These are phyloP conservation scores for Melieria crassipennis DNA, from an alignment of 2,888 invertebrate species.

Conservation along the genomic window DNA sequence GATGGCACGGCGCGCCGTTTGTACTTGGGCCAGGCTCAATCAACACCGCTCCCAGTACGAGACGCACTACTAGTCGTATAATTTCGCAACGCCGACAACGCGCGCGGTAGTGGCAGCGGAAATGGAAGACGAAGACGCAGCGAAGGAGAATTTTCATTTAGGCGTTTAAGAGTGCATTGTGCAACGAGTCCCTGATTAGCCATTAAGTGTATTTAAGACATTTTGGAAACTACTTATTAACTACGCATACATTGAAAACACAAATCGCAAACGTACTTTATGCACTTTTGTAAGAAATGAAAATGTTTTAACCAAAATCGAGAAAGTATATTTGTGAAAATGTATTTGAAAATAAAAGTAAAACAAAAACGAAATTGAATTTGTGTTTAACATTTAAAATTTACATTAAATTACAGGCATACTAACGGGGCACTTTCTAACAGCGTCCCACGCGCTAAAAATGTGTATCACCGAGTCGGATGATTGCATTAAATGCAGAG, in stretches of 20 bases:
- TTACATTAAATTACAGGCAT: too few relatives aligned
- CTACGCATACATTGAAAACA: constrained; percentile 5
- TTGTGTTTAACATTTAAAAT: too few relatives aligned
- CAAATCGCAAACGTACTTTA: constrained; percentile 11
- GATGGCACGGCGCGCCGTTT: constrained; percentile 14
- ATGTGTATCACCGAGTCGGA: too few relatives aligned
- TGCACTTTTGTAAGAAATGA: constrained; percentile 6
- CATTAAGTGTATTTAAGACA: constrained; percentile 44
- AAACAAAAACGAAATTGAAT: too few relatives aligned
- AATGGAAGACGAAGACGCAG: background rate
- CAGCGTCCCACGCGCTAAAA: too few relatives aligned
- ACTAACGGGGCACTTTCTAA: too few relatives aligned
- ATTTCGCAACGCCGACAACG: too few relatives aligned
- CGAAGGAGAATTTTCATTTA: constrained; percentile 13
- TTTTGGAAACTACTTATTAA: constrained; percentile 23
- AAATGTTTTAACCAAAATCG: background rate
- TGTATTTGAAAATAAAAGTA: too few relatives aligned
- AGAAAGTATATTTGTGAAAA: too few relatives aligned
- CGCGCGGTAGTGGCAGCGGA: too few relatives aligned
- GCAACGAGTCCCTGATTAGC: constrained; percentile 46
- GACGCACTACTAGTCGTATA: too few relatives aligned
- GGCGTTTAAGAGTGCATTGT: constrained; percentile 23
- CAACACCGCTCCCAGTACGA: background rate
- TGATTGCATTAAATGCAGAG: too few relatives aligned
- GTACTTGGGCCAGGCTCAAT: constrained; percentile 20